These are phyloP conservation scores for Gymnopithys bicolor DNA, from an alignment of 2,797 vertebrate genomes.

Conservation along the genomic window DNA sequence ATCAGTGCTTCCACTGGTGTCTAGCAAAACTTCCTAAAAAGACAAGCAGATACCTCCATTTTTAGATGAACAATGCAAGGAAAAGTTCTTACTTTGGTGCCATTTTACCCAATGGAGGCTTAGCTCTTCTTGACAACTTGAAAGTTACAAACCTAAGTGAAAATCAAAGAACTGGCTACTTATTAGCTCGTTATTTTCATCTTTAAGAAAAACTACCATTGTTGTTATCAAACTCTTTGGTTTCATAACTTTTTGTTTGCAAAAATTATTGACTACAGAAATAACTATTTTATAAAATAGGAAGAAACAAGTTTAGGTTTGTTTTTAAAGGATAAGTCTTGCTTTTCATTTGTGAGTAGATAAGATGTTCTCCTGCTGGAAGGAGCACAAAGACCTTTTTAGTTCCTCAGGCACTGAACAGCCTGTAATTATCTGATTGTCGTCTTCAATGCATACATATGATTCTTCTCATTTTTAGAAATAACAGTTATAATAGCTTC, in stretches of 20 bases:
- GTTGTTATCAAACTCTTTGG: neutral
- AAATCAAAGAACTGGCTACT: neutral
- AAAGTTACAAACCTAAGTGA: neutral
- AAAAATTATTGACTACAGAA: neutral
- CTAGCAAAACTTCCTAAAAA: neutral
- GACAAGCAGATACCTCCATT: neutral
- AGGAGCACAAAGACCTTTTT: constrained; percentile 4
- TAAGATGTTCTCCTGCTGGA: neutral
- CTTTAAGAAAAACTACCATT: neutral
- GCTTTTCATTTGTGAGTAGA: neutral
- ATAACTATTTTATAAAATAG: neutral
- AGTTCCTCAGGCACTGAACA: neutral
- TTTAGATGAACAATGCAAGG: neutral
- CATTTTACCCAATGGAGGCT: neutral
- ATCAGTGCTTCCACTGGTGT: neutral
- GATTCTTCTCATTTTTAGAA: constrained; percentile 21
- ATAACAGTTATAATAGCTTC: constrained; percentile 30
- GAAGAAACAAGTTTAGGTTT: neutral
- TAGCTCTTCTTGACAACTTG: neutral
- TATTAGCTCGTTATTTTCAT: neutral
- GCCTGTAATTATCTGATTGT: neutral
- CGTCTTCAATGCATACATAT: neutral
- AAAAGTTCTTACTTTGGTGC: neutral
- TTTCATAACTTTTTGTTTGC: neutral
- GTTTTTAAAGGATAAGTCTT: neutral